These are phyloP conservation scores for Regulus satrapa DNA, from an alignment of 2,113 vertebrate genomes.

Conservation along the genomic window DNA sequence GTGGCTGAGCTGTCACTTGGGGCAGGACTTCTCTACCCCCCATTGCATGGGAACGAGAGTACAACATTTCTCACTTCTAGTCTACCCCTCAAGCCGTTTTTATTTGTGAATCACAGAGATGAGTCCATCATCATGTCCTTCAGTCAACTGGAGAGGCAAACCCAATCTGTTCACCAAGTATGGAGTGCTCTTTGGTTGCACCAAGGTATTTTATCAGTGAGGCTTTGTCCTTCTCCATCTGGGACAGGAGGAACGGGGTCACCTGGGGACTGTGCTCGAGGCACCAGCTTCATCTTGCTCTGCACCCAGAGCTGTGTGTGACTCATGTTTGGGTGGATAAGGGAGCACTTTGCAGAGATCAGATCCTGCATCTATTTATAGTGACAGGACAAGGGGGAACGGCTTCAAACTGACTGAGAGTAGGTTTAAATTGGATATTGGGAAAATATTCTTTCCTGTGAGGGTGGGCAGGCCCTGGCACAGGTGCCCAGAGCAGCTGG, in stretches of 20 bases:
- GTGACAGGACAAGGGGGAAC: background rate
- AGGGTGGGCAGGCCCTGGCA: background rate
- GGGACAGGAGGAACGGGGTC: background rate
- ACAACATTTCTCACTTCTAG: background rate
- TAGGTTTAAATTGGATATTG: background rate
- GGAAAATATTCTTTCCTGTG: background rate
- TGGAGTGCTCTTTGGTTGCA: background rate
- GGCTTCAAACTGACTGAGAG: background rate
- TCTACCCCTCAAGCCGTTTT: background rate
- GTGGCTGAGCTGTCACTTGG: background rate
- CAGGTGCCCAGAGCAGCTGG: background rate
- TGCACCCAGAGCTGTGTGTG: rapidly evolving
- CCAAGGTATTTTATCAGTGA: background rate
- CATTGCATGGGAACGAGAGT: rapidly evolving
- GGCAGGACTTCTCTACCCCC: background rate
- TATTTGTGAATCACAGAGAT: background rate
- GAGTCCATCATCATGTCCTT: background rate
- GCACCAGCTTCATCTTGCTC: background rate
- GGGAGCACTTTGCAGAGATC: background rate
- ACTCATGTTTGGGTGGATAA: background rate
- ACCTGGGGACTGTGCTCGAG: background rate
- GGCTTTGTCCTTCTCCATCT: background rate
- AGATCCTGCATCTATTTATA: background rate
- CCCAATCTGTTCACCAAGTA: background rate
- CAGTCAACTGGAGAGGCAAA: background rate